phyloP scores from a whole-genome alignment of 2,888 invertebrate species.

The Podotricha telesiphe region DNA sequence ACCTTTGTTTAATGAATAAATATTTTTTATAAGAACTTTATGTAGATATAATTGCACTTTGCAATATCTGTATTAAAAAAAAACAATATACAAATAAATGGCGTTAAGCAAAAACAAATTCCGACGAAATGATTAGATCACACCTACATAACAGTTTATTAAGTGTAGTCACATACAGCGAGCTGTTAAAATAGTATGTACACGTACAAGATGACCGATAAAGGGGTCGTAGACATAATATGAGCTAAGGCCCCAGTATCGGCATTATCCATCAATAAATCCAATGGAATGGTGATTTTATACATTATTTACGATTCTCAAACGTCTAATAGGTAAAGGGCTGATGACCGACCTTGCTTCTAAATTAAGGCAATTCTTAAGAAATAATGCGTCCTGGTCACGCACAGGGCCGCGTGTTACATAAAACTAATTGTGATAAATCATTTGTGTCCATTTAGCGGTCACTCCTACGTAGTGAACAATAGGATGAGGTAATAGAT shows the following conservation, averaged over 20 bases:
- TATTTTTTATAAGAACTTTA: not conserved
- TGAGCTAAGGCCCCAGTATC: slow-evolving; percentile 72
- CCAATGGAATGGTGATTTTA: slow-evolving; percentile 42
- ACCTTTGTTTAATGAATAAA: too few relatives aligned
- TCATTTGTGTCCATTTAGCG: slow-evolving; percentile 49
- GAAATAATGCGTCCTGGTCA: slow-evolving; percentile 69
- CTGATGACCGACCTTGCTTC: slow-evolving; percentile 70
- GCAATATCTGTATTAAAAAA: not conserved
- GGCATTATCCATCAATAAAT: slow-evolving; percentile 52
- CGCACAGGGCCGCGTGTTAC: slow-evolving; percentile 51
- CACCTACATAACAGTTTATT: slow-evolving; percentile 29
- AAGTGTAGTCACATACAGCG: slow-evolving; percentile 60
- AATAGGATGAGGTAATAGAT: slow-evolving; percentile 69
- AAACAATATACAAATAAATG: not conserved
- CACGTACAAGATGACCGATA: slow-evolving; percentile 79
- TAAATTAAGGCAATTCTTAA: slow-evolving; percentile 66
- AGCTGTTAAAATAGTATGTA: slow-evolving; percentile 71
- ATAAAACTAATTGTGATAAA: slow-evolving; percentile 35
- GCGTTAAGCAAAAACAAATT: slow-evolving; percentile 21
- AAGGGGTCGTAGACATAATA: slow-evolving; percentile 67
- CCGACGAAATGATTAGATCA: slow-evolving; percentile 28
- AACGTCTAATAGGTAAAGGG: slow-evolving; percentile 56
- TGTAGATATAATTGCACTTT: not conserved
- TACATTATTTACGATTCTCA: slow-evolving; percentile 56
- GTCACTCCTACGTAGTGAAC: slow-evolving; percentile 56